These are phyloP conservation scores for Ariolimax columbianus DNA, from an alignment of 2,888 invertebrate species.

Conservation along the genomic window DNA sequence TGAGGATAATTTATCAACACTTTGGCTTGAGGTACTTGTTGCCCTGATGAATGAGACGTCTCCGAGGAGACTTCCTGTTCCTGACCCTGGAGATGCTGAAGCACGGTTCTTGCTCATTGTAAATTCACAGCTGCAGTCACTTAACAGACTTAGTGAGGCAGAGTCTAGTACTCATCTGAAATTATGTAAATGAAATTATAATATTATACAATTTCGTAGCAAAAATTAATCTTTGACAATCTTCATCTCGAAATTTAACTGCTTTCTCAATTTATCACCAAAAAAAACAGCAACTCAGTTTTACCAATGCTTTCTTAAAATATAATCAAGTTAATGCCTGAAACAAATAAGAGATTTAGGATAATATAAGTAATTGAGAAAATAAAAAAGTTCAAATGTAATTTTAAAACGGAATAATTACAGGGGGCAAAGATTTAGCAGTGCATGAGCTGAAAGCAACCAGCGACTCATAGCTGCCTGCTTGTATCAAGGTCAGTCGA, in stretches of 20 bases:
- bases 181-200: background rate
- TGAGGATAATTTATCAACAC: slow-evolving; percentile 28
- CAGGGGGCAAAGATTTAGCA: too few species aligned
- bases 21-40: slow-evolving; percentile 16
- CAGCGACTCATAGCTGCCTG: too few species aligned
- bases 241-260: background rate
- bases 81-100: slow-evolving; percentile 26
- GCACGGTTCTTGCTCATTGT: slow-evolving; percentile 41
- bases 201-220: background rate
- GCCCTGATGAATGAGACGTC: slow-evolving; percentile 74
- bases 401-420: too few species aligned
- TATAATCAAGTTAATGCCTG: too few species aligned
- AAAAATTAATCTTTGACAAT: background rate
- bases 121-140: background rate
- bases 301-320: too few species aligned
- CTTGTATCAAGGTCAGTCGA: too few species aligned
- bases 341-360: too few species aligned
- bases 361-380: too few species aligned
- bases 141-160: background rate
- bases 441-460: too few species aligned
- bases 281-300: too few species aligned
- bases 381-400: too few species aligned
- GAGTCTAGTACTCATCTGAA: background rate
- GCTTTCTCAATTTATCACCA: too few species aligned
- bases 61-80: slow-evolving; percentile 55